A percentile compares a stretch with the other conserved stretches of the same genome.
phyloP scores from a whole-genome alignment of 2,888 invertebrate species.

The Mimas tiliae region DNA sequence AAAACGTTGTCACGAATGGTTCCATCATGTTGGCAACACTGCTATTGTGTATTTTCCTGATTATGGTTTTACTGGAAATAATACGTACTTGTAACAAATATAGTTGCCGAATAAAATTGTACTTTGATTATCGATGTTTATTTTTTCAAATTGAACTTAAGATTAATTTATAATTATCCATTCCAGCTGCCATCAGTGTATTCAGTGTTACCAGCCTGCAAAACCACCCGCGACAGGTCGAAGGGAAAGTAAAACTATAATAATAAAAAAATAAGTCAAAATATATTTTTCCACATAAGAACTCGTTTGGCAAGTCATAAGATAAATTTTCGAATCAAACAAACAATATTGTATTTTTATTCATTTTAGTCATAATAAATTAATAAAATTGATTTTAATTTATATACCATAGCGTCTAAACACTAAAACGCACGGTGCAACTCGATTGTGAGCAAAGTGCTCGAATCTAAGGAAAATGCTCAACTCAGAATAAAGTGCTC shows the following conservation, averaged over 20 bases:
- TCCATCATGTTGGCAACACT: slow-evolving; percentile 15
- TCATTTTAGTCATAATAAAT: slow-evolving; percentile 37
- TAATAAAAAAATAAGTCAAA: slow-evolving; percentile 43
- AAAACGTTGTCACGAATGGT: slow-evolving; percentile 17
- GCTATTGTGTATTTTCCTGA: not conserved
- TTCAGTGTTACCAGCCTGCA: slow-evolving; percentile 28
- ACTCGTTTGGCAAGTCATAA: slow-evolving; percentile 64
- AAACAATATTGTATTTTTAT: slow-evolving; percentile 39
- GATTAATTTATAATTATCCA: slow-evolving; percentile 13
- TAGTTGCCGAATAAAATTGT: slow-evolving; percentile 19
- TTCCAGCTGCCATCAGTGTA: slow-evolving; percentile 36
- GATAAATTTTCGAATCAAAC: slow-evolving; percentile 43
- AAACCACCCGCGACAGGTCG: slow-evolving; percentile 39
- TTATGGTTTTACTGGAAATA: not conserved
- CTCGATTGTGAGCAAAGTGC: slow-evolving; percentile 23
- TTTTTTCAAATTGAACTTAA: not conserved
- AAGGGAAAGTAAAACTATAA: slow-evolving; percentile 47
- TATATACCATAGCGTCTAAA: slow-evolving; percentile 47
- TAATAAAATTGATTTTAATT: slow-evolving; percentile 35
- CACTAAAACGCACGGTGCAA: slow-evolving; percentile 36
- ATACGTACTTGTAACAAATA: not conserved
- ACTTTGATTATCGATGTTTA: slow-evolving; percentile 15
- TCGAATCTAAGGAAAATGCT: slow-evolving; percentile 32
- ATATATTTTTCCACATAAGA: slow-evolving; percentile 55
- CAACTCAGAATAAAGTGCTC: slow-evolving; percentile 31